Percentiles rank a stretch among this genome's conserved stretches.
These are phyloP conservation scores for Buphagus erythrorhynchus DNA, from an alignment of 2,797 vertebrate genomes.

Conservation along the genomic window DNA sequence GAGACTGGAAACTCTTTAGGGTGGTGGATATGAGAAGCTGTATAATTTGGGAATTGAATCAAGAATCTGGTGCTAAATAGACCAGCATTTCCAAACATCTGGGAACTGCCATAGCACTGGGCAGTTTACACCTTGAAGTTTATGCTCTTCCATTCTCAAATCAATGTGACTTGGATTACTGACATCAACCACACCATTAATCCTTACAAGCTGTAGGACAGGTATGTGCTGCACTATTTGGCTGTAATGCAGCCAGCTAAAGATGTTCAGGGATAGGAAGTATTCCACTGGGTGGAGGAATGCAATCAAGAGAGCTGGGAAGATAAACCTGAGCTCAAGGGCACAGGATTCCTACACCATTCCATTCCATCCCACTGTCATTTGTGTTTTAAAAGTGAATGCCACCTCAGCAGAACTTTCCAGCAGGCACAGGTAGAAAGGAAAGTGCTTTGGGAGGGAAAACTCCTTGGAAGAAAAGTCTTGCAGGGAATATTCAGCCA, in stretches of 20 bases:
- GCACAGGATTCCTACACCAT: neutral
- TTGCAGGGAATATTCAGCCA: neutral
- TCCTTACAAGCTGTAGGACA: neutral
- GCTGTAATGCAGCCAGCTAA: neutral
- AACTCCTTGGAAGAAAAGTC: neutral
- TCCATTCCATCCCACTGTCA: neutral
- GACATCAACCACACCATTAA: neutral
- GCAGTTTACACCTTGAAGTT: neutral
- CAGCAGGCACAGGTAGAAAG: neutral
- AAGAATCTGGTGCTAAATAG: neutral
- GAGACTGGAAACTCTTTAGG: neutral
- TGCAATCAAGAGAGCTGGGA: neutral
- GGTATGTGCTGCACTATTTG: neutral
- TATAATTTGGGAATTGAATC: neutral
- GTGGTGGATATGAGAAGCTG: neutral
- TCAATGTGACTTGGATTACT: neutral
- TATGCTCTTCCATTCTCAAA: neutral
- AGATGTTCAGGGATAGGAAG: neutral
- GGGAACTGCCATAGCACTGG: neutral
- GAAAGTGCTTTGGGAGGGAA: neutral
- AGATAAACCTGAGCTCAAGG: neutral
- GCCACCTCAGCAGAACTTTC: neutral
- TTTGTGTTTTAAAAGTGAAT: neutral
- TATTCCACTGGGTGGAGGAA: neutral
- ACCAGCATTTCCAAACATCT: neutral